Percentiles rank a stretch among this genome's conserved stretches.
Conservation (phyloP, 2,797 vertebrate genomes). For the Potorous gilbertii region DNA sequence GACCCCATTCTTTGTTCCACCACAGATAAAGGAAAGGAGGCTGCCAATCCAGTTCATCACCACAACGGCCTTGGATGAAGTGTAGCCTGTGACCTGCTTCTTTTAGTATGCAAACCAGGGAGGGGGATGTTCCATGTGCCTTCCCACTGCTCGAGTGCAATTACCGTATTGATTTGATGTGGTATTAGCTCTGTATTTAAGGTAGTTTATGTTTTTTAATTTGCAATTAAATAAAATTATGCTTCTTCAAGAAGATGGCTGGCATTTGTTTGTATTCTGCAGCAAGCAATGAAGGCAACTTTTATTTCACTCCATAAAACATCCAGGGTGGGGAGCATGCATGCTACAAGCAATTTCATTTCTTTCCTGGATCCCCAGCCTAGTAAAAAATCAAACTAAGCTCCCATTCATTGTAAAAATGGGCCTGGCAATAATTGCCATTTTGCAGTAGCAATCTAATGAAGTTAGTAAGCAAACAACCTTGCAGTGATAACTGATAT, state of each 20-base stretch:
- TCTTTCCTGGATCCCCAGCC: conserved; percentile 66
- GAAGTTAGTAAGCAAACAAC: conserved; percentile 71
- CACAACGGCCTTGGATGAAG: conserved; percentile 54
- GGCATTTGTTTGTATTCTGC: conserved; percentile 79
- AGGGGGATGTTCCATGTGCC: not conserved
- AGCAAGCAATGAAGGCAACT: conserved; percentile 74
- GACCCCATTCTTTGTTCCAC: conserved; percentile 57
- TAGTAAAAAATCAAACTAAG: conserved; percentile 71
- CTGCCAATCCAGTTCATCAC: conserved; percentile 66
- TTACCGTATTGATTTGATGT: conserved; percentile 84
- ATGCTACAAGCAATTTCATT: conserved; percentile 63
- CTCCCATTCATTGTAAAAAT: conserved; percentile 74
- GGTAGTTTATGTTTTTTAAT: conserved; percentile 85
- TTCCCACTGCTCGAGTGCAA: conserved; percentile 79
- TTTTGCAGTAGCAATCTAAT: conserved; percentile 69
- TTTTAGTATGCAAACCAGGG: conserved; percentile 74
- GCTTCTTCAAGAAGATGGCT: conserved; percentile 78
- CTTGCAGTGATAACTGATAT: conserved; percentile 65
- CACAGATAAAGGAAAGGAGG: conserved; percentile 59
- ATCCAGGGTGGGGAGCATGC: conserved; percentile 67
- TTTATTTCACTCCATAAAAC: conserved; percentile 82
- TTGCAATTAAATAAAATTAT: conserved; percentile 86
- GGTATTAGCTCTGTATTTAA: conserved; percentile 80
- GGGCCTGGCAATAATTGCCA: conserved; percentile 60
- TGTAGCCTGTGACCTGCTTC: conserved; percentile 61